phyloP scores from a whole-genome alignment of 2,888 invertebrate species.

The Patella caerulea region DNA sequence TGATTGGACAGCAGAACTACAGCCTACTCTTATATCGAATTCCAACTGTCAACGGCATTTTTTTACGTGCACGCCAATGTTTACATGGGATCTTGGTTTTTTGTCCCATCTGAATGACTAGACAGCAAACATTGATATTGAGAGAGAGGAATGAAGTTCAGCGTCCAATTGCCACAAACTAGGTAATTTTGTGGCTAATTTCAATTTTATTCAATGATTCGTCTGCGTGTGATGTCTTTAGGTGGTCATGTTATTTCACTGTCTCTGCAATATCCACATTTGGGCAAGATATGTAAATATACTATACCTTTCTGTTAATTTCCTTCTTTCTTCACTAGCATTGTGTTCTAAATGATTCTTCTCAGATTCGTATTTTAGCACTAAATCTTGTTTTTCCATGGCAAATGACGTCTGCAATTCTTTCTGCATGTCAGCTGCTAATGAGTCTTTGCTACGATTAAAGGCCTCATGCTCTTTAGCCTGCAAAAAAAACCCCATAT shows the following conservation, averaged over 20 bases:
- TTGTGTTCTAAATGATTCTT: constrained; percentile 52
- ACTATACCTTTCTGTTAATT: constrained; percentile 30
- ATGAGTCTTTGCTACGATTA: constrained; percentile 43
- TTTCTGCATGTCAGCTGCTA: constrained; percentile 51
- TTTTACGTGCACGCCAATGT: too few species aligned
- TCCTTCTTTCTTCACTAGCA: constrained; percentile 47
- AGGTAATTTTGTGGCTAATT: too few species aligned
- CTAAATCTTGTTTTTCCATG: constrained; percentile 54
- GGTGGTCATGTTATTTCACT: background rate
- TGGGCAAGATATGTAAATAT: background rate
- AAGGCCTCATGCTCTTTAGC: constrained; percentile 46
- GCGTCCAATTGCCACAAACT: too few species aligned
- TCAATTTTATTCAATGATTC: too few species aligned
- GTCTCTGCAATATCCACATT: background rate
- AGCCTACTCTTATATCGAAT: too few species aligned
- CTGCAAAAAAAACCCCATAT: constrained; percentile 30
- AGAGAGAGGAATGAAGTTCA: too few species aligned
- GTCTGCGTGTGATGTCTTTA: background rate
- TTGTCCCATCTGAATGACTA: too few species aligned
- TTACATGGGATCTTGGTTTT: too few species aligned
- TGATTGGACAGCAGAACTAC: too few species aligned
- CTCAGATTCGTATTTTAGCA: constrained; percentile 55
- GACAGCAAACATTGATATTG: too few species aligned
- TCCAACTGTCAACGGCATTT: too few species aligned
- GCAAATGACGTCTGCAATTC: constrained; percentile 52